Evolutionary conservation across 2,888 invertebrate species (phyloP), one percentile per base, ranked within the genome.

Genomic region (Nemotelus nigrinus): DNA sequence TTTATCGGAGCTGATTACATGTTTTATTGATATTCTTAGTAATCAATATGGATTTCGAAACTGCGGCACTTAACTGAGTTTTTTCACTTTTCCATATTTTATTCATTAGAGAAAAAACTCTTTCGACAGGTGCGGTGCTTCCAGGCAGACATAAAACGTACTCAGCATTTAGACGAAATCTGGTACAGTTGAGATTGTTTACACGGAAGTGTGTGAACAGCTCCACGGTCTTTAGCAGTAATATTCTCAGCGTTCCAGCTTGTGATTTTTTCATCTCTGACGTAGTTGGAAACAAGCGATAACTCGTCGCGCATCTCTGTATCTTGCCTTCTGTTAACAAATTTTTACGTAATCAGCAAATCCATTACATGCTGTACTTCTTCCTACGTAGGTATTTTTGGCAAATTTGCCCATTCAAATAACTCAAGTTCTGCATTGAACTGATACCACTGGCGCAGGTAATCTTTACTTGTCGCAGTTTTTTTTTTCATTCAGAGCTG

Each of bases 401-500:
- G 1, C 25, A 58, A 58, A 58, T 58, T 58, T 58, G 7, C 0
- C 58, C 58, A 58, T 58, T n/a, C 10, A 58, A 58, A n/a, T 25
- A 58, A 1, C 1, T 58, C 58, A 5, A 58, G n/a, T 8, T 58
- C 58, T 25, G 25, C 25, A 58, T 58, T 58, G 58, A 25, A 58
- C 10, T 58, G n/a, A 50, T 1, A 1, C 1, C 50, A 50, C 50
- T 6, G 50, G 7, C 2, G 1, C 25, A 58, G 2, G 58, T 58
- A 58, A n/a, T 58, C 1, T 58, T 58, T 58, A 58, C 58, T n/a
- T 7, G 10, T 4, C 25, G 25, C 25, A 25, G 25, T 25, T 25
- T 25, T 25, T 25, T 1, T 25, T 25, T 25, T 3, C 58, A 41
- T 25, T 79, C 45, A 48, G 79, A 77, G 2, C n/a, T 68, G n/a